Percentiles rank a stretch among this genome's conserved stretches.
Conservation (phyloP, 2,113 vertebrate genomes). For the Pan troglodytes region NHGRI_mPanTro3-v2.1_pri NC_072402.2:1447001-1447500, state of each 20-base stretch:
- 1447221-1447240: not conserved
- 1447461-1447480: fast-evolving
- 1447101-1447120: not conserved
- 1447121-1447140: not conserved
- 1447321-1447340: not conserved
- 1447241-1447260: too few species aligned
- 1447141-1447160: not conserved
- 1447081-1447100: not conserved
- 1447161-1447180: too few species aligned
- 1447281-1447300: fast-evolving
- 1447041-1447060: not conserved
- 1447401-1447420: not conserved
- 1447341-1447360: too few species aligned
- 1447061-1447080: not conserved
- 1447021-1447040: not conserved
- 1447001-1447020: not conserved
- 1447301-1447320: not conserved
- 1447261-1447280: too few species aligned
- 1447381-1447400: fast-evolving
- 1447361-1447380: too few species aligned
- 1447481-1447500: not conserved
- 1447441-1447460: too few species aligned
- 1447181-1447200: not conserved
- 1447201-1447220: not conserved
- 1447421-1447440: not conserved